Evolutionary conservation across 2,797 vertebrate genomes (phyloP).

Genomic region (Tangara arthus): DNA sequence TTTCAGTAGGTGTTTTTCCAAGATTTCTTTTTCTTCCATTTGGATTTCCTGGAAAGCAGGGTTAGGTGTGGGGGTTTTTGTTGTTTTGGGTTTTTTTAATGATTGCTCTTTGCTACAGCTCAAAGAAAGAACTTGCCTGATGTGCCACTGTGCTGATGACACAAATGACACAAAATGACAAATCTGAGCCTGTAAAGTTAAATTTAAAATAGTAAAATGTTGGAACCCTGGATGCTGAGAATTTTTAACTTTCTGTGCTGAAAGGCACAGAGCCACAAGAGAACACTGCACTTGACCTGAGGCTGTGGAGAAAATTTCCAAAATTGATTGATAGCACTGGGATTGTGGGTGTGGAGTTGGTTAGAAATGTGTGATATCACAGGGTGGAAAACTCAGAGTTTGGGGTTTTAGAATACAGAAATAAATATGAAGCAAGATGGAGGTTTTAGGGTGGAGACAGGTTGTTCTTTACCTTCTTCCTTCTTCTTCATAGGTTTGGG

Average conservation of each 20-base stretch:
- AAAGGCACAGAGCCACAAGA: not conserved
- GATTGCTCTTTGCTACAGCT: not conserved
- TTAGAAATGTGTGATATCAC: not conserved
- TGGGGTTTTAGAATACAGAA: not conserved
- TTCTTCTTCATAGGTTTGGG: not conserved
- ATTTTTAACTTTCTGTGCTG: not conserved
- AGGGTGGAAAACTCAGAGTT: not conserved
- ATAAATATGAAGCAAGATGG: not conserved
- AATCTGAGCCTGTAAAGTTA: not conserved
- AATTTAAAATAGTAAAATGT: not conserved
- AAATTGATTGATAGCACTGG: not conserved
- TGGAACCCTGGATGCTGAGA: not conserved
- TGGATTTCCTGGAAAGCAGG: not conserved
- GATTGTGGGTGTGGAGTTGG: not conserved
- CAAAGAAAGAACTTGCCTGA: not conserved
- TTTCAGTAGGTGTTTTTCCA: not conserved
- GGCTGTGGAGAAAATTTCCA: not conserved
- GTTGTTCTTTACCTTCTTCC: not conserved
- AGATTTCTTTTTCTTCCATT: not conserved
- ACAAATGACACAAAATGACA: not conserved
- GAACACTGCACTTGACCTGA: not conserved
- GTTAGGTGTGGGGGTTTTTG: not conserved
- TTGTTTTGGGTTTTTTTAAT: not conserved
- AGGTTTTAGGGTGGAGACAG: not conserved
- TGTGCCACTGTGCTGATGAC: not conserved